Base-by-base conservation (phyloP, 2,113 vertebrate species). In the Petroica traversi region DNA sequence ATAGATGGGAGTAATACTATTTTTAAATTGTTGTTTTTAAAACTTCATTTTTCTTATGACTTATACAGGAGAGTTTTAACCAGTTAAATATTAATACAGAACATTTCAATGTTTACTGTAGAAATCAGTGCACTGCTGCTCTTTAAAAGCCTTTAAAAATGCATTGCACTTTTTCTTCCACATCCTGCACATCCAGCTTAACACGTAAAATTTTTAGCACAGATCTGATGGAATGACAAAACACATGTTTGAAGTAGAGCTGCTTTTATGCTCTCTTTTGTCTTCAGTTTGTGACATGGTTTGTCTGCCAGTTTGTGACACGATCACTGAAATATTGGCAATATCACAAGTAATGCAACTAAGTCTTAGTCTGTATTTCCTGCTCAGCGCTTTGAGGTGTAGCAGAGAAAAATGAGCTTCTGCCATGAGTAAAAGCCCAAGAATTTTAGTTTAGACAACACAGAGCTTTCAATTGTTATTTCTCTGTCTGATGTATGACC, bases 101-200 rank as follows among this genome's bases (percentile, higher is more conserved):
- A 38, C 12, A 25, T 49, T 84, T 71, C 34, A n/a, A 25, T 59
- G 24, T 74, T 89, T 63, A 66, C 68, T 63, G 36, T 34, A 71
- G 40, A 92, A 91, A 78, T 78, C 64, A 45, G 64, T 34, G 36
- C 75, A 38, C 40, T 72, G 25, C 52, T 85, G 49, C 29, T 91
- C 34, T 79, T 88, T 59, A 88, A 91, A 91, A 81, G n/a, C 52
- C 45, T 84, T 78, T 74, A 55, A 89, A 89, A 89, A 89, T 89
- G 29, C 41, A 58, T 45, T 87, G 34, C 40, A 69, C 4, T 81
- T 91, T 84, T 92, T 67, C 68, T 89, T 91, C 33, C n/a, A 40
- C 20, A 25, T 78, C 54, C 34, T 84, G 57, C 45, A 40, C n/a
- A 24, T 82, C 87, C 69, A 85, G 4, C 46, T 82, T 89, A 85